A percentile compares a stretch with the other conserved stretches of the same genome.
These are phyloP conservation scores for Eunapius fragilis DNA, from an alignment of 37 sponge, comb jelly and placozoan genomes.

Conservation along the genomic window DNA sequence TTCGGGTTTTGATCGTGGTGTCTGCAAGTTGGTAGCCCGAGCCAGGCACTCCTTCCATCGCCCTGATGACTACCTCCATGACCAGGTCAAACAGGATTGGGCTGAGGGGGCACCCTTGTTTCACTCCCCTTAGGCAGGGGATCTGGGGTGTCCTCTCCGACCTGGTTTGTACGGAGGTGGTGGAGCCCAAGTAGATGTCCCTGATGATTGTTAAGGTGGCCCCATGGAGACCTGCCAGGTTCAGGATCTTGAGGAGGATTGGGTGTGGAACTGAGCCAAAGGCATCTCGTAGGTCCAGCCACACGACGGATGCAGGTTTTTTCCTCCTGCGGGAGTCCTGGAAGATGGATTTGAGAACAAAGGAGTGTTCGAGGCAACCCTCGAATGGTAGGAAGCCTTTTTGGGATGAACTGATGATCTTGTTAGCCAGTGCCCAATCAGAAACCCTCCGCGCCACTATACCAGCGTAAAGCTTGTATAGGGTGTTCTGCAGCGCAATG, in stretches of 20 bases:
- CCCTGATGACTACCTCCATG: neutral
- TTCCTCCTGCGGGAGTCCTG: conserved; percentile 17
- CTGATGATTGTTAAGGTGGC: neutral
- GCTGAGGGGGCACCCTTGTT: conserved; percentile 11
- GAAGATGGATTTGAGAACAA: conserved; percentile 22
- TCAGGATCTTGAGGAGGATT: neutral
- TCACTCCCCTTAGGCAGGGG: neutral
- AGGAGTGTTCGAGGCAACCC: conserved; percentile 43
- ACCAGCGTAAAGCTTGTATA: conserved; percentile 45
- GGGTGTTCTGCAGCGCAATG: conserved; percentile 35
- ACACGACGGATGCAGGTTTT: conserved; percentile 14
- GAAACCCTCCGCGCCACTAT: conserved; percentile 25
- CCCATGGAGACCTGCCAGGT: neutral
- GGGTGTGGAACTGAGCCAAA: conserved; percentile 45
- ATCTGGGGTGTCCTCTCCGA: neutral
- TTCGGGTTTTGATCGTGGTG: neutral
- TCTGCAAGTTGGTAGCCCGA: neutral
- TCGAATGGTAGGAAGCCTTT: conserved; percentile 55
- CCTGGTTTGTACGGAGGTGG: neutral
- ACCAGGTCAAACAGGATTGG: neutral
- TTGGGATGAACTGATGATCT: neutral
- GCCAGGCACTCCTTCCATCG: neutral
- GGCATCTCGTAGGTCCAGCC: conserved; percentile 52
- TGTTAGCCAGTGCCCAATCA: neutral
- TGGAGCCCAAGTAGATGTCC: neutral